Evolutionary conservation across 2,888 invertebrate species (phyloP), one percentile per base, ranked within the genome.

Genomic region (Geotrupes spiniger): DNA sequence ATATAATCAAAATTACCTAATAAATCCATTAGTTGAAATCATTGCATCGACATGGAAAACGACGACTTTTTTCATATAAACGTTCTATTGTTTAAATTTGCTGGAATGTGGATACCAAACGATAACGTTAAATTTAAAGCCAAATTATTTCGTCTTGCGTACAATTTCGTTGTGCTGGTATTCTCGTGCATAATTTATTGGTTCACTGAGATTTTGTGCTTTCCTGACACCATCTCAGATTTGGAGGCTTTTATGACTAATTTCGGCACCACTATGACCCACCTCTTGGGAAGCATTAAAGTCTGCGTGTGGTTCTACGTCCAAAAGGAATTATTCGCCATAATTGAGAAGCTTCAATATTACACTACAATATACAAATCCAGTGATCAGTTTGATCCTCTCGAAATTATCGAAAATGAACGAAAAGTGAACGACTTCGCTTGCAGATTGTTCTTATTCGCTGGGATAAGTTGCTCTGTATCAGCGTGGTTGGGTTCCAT

Each of bases 231-330:
- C 6, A 39, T 46, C 1, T 28, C 39, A 8, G 37, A 57, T 16
- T 29, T 60, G 43, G 41, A 50, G 14, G 55, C 52, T n/a, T 29
- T 60, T 26, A 51, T 57, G 17, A 58, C 57, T 45, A 58, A 57
- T 28, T 46, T 56, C n/a, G 57, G 57, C 42, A 58, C 58, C 45
- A 54, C 55, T 9, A 47, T 58, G 42, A 57, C 60, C 2, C 56
- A 57, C 29, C 36, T 54, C 2, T 47, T 60, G 4, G 50, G 53
- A 1, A 49, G 52, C 17, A 47, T 52, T 31, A 60, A 60, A 44
- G 49, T 54, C 5, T 40, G 42, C 15, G 46, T 59, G 5, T 60
- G 60, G 60, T 60, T 56, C 31, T 33, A 46, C n/a, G 38, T 54
- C 12, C 36, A 54, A 4, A 49, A 52, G 36, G 44, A 45, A 25